These are phyloP conservation scores for Calypte anna DNA, from an alignment of 2,113 vertebrate genomes.

Conservation along the genomic window DNA sequence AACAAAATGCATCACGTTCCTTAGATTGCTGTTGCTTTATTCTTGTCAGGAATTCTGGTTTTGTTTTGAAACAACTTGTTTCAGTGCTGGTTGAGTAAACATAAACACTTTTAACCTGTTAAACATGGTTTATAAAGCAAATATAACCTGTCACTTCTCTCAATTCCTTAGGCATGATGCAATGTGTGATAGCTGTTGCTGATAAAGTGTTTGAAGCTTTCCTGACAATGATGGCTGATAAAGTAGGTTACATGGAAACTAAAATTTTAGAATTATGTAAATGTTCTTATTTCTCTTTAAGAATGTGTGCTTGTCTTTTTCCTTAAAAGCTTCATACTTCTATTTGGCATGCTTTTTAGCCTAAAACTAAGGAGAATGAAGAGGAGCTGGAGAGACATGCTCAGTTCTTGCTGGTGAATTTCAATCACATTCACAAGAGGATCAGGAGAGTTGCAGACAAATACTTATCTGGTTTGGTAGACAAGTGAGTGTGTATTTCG, in stretches of 20 bases:
- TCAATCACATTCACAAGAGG: constrained; percentile 97
- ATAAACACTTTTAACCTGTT: neutral
- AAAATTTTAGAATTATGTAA: neutral
- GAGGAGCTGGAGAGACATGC: constrained; percentile 94
- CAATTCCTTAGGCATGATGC: constrained; percentile 91
- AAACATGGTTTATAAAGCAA: neutral
- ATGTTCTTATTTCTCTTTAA: neutral
- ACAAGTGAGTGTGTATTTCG: constrained; percentile 82
- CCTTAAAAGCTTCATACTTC: neutral
- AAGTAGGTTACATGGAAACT: constrained; percentile 77
- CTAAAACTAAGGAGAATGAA: constrained; percentile 96
- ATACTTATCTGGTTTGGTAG: constrained; percentile 94
- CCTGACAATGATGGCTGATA: constrained; percentile 96
- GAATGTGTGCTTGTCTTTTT: neutral
- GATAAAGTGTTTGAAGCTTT: constrained; percentile 98
- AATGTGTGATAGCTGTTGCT: constrained; percentile 93
- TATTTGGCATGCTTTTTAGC: constrained; percentile 73
- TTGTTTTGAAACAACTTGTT: neutral
- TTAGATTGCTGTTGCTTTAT: neutral
- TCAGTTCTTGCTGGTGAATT: constrained; percentile 93
- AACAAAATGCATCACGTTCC: neutral
- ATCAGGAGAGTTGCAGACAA: constrained; percentile 96
- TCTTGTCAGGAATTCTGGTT: neutral
- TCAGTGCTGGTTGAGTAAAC: neutral
- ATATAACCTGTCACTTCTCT: neutral